Evolutionary conservation across 2,113 vertebrate species (phyloP), one percentile per base, ranked within the genome.

Genomic region (Geococcyx californianus): DNA sequence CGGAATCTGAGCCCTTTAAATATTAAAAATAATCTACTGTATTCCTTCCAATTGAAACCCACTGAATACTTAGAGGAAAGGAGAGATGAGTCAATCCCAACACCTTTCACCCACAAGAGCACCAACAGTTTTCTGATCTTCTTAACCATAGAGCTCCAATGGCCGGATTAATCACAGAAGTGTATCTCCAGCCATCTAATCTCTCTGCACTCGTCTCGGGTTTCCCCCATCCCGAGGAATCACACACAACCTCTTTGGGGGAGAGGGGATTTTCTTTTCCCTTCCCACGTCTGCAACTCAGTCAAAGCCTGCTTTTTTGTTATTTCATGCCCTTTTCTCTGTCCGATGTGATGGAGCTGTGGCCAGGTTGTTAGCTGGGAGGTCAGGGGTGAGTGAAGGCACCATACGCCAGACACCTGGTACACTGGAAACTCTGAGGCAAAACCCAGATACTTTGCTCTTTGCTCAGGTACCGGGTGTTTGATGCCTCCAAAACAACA

Each of bases 1-100:
- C 89, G 89, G 33, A 92, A 96, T 72, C 69, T 9, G 73, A 97
- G 81, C 89, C 89, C 87, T 96, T 96, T 93, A 95, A 97, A 96
- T 94, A 94, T 96, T 93, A 95, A 97, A 95, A 95, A 95, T 94
- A 89, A 90, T 89, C 82, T 42, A 59, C 82, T 82, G 45, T 67
- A 92, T 94, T 89, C 73, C 76, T 70, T 93, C 94, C 91, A 94
- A 93, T 21, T 95, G 89, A 93, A 95, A 90, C 77, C 79, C 69
- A 70, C 45, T 78, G 78, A 93, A 93, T 93, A 89, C 67, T 89
- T 87, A 84, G 73, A 90, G 90, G 94, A 95, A 96, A 92, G 89
- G 72, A 84, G 88, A 93, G 91, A 83, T 92, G 93, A 91, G 69
- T 91, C 88, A 95, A 93, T 96, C 86, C 93, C 76, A 95, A 63